phyloP scores from a whole-genome alignment of 2,888 invertebrate genomes.

The Melieria crassipennis region DNA sequence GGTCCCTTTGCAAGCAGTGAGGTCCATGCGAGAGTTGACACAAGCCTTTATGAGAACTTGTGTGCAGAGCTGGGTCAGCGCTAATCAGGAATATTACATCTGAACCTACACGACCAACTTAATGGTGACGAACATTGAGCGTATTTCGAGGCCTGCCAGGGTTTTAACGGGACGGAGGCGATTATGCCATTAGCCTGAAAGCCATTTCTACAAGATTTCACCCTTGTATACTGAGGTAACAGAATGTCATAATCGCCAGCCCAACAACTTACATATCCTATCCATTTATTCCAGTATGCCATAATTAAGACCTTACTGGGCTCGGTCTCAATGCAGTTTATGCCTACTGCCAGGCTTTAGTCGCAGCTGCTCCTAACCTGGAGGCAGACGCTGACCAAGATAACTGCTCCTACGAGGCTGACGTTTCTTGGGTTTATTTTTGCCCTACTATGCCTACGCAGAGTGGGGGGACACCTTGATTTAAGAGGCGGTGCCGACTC shows the following conservation, averaged over 20 bases:
- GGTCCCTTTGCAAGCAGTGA: not conserved
- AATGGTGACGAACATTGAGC: not conserved
- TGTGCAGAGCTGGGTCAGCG: too few species aligned
- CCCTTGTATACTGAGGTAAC: too few species aligned
- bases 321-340: slow-evolving; percentile 7
- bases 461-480: slow-evolving; percentile 7
- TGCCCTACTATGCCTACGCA: not conserved
- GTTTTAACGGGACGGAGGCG: too few species aligned
- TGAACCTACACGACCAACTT: too few species aligned
- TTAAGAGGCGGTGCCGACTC: slow-evolving; percentile 2
- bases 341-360: slow-evolving; percentile 3
- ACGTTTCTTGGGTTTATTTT: slow-evolving; percentile 7
- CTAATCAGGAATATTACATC: too few species aligned
- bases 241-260: too few species aligned
- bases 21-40: too few species aligned
- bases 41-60: too few species aligned
- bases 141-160: too few species aligned
- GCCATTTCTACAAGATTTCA: too few species aligned
- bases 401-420: slow-evolving; percentile 8
- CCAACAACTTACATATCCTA: not conserved
- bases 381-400: slow-evolving; percentile 9
- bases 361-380: slow-evolving; percentile 2
- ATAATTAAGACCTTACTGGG: slow-evolving; percentile 3
- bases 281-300: not conserved
- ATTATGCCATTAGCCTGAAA: too few species aligned